Percentiles rank a stretch among this genome's conserved stretches.
Conservation (phyloP, 2,113 vertebrate species). For the Origma solitaria region DNA sequence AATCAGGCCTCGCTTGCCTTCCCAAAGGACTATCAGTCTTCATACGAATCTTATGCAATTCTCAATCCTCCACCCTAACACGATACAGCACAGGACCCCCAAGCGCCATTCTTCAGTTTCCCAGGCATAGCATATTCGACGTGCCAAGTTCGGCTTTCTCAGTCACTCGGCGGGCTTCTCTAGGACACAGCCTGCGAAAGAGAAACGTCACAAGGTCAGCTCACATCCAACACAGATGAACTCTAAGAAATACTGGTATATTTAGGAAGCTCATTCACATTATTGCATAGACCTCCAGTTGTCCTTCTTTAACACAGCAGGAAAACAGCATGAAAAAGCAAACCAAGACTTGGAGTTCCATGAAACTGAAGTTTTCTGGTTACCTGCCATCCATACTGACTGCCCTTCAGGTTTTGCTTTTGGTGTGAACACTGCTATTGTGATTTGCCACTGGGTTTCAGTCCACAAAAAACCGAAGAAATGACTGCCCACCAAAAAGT, state of each 20-base stretch:
- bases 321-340: background rate
- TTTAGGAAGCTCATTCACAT: background rate
- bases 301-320: background rate
- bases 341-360: background rate
- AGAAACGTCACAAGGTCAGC: background rate
- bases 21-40: background rate
- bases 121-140: fast-evolving
- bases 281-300: background rate
- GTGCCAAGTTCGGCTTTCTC: background rate
- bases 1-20: background rate
- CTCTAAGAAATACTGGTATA: background rate
- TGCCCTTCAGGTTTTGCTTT: background rate
- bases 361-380: background rate
- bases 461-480: background rate
- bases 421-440: background rate
- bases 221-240: background rate
- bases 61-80: background rate
- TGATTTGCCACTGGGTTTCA: background rate
- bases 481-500: background rate
- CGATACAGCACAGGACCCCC: background rate
- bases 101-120: fast-evolving
- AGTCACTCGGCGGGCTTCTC: fast-evolving
- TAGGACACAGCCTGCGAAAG: background rate
- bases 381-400: background rate
- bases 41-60: background rate